Conservation (phyloP, 2,888 invertebrate species). For the Sclerodermus sp. region DNA sequence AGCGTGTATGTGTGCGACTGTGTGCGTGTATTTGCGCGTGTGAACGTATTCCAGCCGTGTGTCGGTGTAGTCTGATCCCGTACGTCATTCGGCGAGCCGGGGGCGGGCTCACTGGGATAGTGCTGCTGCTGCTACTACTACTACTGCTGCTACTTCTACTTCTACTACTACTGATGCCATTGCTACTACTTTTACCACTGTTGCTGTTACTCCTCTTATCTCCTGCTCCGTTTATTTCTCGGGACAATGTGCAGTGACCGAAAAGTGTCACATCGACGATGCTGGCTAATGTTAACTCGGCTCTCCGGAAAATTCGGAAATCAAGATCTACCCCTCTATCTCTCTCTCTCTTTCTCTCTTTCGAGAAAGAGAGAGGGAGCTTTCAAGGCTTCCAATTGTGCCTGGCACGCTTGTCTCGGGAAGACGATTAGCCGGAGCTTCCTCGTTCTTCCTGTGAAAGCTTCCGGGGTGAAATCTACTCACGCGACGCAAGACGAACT, state of each 20-base stretch:
- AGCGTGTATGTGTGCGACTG: slow-evolving; percentile 4
- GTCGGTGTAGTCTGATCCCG: slow-evolving; percentile 24
- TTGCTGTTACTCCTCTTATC: slow-evolving; percentile 19
- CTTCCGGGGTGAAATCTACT: too few species aligned
- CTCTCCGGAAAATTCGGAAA: too few species aligned
- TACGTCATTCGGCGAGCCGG: slow-evolving; percentile 35
- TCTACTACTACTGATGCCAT: neutral
- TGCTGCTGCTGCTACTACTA: too few species aligned
- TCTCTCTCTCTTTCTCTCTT: neutral
- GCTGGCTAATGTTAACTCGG: neutral
- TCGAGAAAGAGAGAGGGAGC: neutral
- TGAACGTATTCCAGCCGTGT: neutral
- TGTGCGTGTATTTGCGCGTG: neutral
- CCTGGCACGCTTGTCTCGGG: too few species aligned
- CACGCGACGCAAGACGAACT: too few species aligned
- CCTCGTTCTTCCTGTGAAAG: too few species aligned
- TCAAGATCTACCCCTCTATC: too few species aligned
- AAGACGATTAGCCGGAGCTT: too few species aligned
- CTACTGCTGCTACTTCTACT: neutral
- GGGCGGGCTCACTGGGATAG: slow-evolving; percentile 5
- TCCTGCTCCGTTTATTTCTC: slow-evolving; percentile 19
- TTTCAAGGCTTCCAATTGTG: too few species aligned
- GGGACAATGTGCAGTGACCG: slow-evolving; percentile 30
- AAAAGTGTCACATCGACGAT: slow-evolving; percentile 25
- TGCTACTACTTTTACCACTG: slow-evolving; percentile 1